Conservation (phyloP, 2,888 invertebrate species). For the Steinernema carpocapsae region DNA sequence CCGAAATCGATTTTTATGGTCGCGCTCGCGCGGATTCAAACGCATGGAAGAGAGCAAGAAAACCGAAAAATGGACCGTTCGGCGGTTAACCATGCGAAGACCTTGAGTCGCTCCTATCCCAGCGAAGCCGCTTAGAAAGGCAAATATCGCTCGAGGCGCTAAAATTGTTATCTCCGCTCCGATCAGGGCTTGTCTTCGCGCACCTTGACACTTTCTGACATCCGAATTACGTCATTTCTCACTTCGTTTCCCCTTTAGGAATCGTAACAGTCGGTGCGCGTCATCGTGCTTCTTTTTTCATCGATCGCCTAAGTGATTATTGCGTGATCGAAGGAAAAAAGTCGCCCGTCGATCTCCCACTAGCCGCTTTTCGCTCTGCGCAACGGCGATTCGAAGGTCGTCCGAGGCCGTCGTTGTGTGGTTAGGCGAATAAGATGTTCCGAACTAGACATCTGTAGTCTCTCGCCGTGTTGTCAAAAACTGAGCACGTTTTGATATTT, state of each 20-base stretch:
- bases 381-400: not conserved
- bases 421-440: not conserved
- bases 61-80: not conserved
- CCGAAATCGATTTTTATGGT: slow-evolving; percentile 4
- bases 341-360: not conserved
- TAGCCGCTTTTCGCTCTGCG: not conserved
- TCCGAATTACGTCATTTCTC: slow-evolving; percentile 14
- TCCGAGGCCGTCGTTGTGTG: not conserved
- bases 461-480: not conserved
- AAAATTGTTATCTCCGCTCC: no score
- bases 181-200: not conserved
- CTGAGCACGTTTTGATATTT: not conserved
- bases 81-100: slow-evolving; percentile 5
- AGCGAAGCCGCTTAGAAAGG: not conserved
- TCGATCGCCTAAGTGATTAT: slow-evolving; percentile 31
- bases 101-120: not conserved
- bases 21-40: not conserved
- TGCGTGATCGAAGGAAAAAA: slow-evolving; percentile 21
- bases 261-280: not conserved
- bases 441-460: not conserved
- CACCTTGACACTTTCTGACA: slow-evolving; percentile 3
- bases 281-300: not conserved
- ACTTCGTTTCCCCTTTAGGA: not conserved
- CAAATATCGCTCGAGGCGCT: slow-evolving; percentile 5
- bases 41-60: not conserved